Evolutionary conservation across 2,888 invertebrate genomes (phyloP), one percentile per base, ranked within the genome.

Genomic region (Brassicogethes aeneus): DNA sequence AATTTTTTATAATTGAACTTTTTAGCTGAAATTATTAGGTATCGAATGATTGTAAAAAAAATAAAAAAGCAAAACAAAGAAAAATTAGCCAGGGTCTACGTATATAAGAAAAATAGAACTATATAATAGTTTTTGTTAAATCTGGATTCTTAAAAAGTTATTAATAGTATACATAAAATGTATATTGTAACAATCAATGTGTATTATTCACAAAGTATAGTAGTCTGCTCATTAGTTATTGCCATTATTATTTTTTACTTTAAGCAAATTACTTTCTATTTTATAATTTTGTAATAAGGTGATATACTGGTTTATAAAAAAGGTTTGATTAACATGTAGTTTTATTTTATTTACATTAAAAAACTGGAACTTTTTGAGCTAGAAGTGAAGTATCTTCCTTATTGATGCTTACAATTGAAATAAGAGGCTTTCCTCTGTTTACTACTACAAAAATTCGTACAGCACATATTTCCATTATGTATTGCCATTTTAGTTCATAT

Each of bases 381-480:
- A 65, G 63, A 49, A 69, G 67, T 2, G 47, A 37, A 5, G 60
- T 50, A 41, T 64, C 52, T 14, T 66, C 62, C 15, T 51, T 41
- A 29, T 50, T 46, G 31, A 68, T 58, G 33, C 60, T 54, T 17
- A 71, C 45, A 36, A 71, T 49, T 1, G 67, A 62, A 41, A 70
- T 57, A 12, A 65, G 44, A 3, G 70, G 68, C 17, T 41, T 52
- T 13, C 55, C 49, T 30, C 52, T 52, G 14, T 57, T 56, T 14
- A 58, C 44, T 31, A 65, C 47, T 8, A 69, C 60, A 23, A 68
- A 70, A 7, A 80, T 53, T 43, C 77, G 75, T 1, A 73, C 72
- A 38, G 72, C 73, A 56, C 80, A 81, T 45, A 80, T 73, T 55
- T 82, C 79, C 49, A 84, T 61, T 3, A 84, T 68, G 38, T 75